Base-by-base conservation (phyloP, 2,113 vertebrate species). In the Ophiodon elongatus region DNA sequence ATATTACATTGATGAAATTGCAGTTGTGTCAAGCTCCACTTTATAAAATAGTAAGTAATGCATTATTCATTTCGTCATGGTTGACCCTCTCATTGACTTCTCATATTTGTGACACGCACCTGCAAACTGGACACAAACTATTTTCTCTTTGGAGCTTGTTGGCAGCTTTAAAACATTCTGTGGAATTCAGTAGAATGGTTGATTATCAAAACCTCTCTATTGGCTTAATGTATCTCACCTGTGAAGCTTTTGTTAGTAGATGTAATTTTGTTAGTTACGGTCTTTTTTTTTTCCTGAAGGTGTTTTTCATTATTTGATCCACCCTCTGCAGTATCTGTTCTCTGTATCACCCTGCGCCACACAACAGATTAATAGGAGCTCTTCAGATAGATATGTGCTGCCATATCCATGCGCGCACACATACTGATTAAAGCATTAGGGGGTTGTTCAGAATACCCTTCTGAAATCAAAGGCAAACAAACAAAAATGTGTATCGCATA, bases 381-480 rank as follows among this genome's bases (percentile, higher is more conserved):
- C 33, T 79, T 89, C 47, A 5, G 31, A 60, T 56, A 71, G 71
- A 87, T 76, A 76, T 62, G 27, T 80, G 47, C 25, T 59, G 56
- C 17, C 71, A 67, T 50, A 56, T 17, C 13, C 31, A 27, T 35
- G 29, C 3, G 25, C 6, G 4, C 35, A 78, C 52, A 88, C 71
- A 60, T 10, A 43, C 74, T 86, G 75, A 85, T 85, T 76, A 84
- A 88, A 83, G 64, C 78, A 63, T 68, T 14, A 43, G 31, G 56
- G 64, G 57, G 65, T 65, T 81, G 75, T 84, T 88, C 39, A 65
- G 56, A 85, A 81, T 84, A 62, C 50, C 59, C 59, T 72, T 69
- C 77, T 87, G 39, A 83, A 88, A 85, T 88, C 83, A 88, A 88
- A 88, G 83, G 69, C 74, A 84, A 82, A 81, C 3, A 19, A 85